These are phyloP conservation scores for Myotis yumanensis DNA, from an alignment of 2,113 vertebrate species.

Conservation along the genomic window DNA sequence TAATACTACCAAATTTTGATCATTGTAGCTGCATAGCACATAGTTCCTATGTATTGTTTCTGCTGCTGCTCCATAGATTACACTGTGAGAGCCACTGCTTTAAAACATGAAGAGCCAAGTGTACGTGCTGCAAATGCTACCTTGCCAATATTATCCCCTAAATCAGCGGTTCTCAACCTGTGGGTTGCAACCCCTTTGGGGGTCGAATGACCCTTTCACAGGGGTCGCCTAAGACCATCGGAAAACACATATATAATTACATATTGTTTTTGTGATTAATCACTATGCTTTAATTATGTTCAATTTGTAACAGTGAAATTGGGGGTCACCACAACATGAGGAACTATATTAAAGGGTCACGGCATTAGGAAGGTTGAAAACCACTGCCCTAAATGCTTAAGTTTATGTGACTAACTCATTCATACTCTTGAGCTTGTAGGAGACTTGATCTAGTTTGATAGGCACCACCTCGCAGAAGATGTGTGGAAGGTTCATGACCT, in stretches of 20 bases:
- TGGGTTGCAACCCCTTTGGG: no score
- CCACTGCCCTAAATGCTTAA: neutral
- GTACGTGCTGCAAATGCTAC: neutral
- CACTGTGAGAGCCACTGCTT: neutral
- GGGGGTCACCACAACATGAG: no score
- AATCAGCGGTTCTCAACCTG: neutral
- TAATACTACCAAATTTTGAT: neutral
- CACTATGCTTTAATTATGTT: no score
- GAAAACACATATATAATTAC: no score
- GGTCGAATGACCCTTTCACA: no score
- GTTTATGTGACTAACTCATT: neutral
- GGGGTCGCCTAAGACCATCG: no score
- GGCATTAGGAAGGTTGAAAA: no score
- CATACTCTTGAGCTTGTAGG: neutral
- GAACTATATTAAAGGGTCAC: no score
- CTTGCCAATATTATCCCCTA: neutral
- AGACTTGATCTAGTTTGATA: neutral
- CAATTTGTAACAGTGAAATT: no score
- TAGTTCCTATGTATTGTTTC: neutral
- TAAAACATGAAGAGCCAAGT: neutral
- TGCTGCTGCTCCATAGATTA: neutral
- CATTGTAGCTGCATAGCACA: neutral
- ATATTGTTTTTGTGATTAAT: no score
- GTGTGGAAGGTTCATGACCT: neutral
- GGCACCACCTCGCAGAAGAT: neutral